Evolutionary conservation across 2,888 invertebrate species (phyloP).

Genomic region (Cryptus viduatorius): DNA sequence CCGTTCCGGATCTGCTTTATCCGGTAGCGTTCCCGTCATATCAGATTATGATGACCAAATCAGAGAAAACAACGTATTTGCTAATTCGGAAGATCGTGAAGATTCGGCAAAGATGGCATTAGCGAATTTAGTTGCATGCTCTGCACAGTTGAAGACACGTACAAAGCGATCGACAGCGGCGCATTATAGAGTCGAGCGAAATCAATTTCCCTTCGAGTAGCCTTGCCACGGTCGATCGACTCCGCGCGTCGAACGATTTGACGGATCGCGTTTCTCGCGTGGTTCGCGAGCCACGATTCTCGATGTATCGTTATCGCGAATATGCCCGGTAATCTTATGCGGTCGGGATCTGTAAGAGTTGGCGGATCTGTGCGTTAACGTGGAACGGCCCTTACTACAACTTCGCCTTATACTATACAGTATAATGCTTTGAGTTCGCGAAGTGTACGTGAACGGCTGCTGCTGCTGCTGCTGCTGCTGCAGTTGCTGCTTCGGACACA

Average conservation of each 20-base stretch:
- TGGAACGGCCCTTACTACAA: slow-evolving; percentile 52
- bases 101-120: neutral
- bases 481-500: slow-evolving; percentile 9
- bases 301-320: slow-evolving; percentile 66
- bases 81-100: neutral
- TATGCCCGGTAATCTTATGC: slow-evolving; percentile 63
- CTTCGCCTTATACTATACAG: slow-evolving; percentile 38
- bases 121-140: neutral
- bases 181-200: slow-evolving; percentile 55
- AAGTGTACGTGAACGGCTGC: slow-evolving; percentile 33
- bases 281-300: slow-evolving; percentile 25
- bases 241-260: slow-evolving; percentile 55
- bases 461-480: neutral
- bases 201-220: slow-evolving; percentile 69
- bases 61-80: neutral
- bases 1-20: slow-evolving; percentile 27
- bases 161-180: slow-evolving; percentile 46
- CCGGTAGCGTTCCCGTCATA: slow-evolving; percentile 8
- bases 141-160: slow-evolving; percentile 31
- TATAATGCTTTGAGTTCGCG: slow-evolving; percentile 53
- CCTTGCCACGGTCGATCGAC: slow-evolving; percentile 66
- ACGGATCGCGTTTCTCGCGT: slow-evolving; percentile 62
- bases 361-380: slow-evolving; percentile 65
- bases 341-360: slow-evolving; percentile 58
- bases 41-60: neutral